phyloP scores from a whole-genome alignment of 2,113 vertebrate genomes.

The Cranoglanis bouderius region DNA sequence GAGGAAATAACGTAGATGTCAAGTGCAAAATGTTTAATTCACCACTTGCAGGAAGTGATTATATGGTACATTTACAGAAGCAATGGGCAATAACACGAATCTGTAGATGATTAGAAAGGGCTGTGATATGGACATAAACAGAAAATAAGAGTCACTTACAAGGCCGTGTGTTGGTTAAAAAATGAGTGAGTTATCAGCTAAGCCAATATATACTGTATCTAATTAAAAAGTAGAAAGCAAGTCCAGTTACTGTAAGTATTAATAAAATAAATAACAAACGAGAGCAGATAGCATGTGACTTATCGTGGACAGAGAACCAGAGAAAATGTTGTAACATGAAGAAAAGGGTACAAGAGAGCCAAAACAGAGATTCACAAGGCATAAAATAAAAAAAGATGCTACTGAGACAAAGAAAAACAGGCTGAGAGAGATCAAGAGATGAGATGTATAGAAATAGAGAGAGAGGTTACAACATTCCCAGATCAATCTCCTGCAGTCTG shows the following conservation, averaged over 20 bases:
- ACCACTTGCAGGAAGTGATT: neutral
- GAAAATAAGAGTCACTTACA: neutral
- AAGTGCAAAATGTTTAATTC: constrained; percentile 31
- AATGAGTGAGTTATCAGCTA: neutral
- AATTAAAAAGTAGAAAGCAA: neutral
- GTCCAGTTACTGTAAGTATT: neutral
- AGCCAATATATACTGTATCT: neutral
- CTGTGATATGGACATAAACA: neutral
- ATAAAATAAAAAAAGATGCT: constrained; percentile 7
- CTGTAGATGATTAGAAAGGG: constrained; percentile 23
- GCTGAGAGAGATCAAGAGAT: constrained; percentile 25
- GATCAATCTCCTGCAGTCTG: constrained; percentile 14
- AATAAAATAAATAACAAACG: neutral
- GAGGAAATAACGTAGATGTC: neutral
- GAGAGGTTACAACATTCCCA: constrained; percentile 7
- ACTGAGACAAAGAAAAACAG: constrained; percentile 11
- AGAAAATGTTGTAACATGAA: constrained; percentile 7
- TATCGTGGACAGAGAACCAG: neutral
- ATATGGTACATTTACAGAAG: constrained; percentile 1
- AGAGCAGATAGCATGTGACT: neutral
- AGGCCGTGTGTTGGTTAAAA: neutral
- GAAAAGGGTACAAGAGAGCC: neutral
- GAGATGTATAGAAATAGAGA: neutral
- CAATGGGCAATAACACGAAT: neutral
- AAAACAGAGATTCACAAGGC: neutral